A percentile compares a stretch with the other conserved stretches of the same genome.
Conservation (phyloP, 2,797 vertebrate genomes). For the Tragopan temminckii region DNA sequence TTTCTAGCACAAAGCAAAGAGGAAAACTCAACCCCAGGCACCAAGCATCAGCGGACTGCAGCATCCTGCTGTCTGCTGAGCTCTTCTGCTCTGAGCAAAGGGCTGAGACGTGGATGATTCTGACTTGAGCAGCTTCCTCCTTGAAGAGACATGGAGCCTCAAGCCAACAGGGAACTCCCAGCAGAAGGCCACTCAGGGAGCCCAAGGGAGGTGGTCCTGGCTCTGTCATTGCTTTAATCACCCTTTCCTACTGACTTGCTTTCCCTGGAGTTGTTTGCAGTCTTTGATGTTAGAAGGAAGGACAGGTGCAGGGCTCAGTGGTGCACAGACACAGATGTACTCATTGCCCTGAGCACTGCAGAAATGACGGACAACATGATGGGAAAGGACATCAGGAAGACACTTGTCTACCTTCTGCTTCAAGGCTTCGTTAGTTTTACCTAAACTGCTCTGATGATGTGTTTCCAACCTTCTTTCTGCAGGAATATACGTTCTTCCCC, state of each 20-base stretch:
- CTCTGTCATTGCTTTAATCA: background rate
- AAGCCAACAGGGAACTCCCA: background rate
- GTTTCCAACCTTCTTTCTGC: background rate
- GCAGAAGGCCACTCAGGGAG: background rate
- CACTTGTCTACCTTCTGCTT: background rate
- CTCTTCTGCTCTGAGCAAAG: background rate
- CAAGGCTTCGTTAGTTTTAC: background rate
- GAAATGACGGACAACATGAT: background rate
- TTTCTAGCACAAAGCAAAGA: background rate
- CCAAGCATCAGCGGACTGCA: background rate
- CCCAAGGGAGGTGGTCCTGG: background rate
- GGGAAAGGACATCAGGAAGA: background rate
- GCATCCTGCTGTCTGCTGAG: background rate
- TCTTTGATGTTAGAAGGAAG: background rate
- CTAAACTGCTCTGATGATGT: background rate
- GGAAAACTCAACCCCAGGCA: background rate
- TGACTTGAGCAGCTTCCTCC: background rate
- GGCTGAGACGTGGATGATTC: background rate
- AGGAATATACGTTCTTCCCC: background rate
- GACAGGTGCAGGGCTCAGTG: background rate
- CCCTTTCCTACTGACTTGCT: background rate
- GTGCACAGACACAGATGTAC: background rate
- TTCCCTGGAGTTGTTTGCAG: background rate
- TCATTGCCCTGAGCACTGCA: background rate
- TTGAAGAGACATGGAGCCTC: background rate